Percentiles rank a stretch among this genome's conserved stretches.
Conservation (phyloP, 2,888 invertebrate species). For the Tetranychus piercei region DNA sequence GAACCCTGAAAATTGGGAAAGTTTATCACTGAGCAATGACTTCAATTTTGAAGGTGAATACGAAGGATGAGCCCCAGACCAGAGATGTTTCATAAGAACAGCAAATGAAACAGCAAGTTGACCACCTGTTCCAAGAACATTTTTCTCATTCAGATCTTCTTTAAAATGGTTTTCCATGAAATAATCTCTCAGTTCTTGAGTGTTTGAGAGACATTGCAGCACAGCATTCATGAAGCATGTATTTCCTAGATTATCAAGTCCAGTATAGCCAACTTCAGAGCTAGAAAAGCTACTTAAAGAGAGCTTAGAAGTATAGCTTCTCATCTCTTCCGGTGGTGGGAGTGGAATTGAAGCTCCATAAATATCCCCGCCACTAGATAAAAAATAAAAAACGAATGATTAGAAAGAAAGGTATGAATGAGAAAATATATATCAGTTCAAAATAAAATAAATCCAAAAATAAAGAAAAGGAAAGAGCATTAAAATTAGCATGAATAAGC, state of each 20-base stretch:
- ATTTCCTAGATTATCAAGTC: slow-evolving; percentile 39
- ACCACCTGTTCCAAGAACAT: slow-evolving; percentile 37
- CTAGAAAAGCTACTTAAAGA: slow-evolving; percentile 11
- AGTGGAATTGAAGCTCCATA: slow-evolving; percentile 4
- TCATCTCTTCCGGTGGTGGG: slow-evolving; percentile 30
- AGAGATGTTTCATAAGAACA: slow-evolving; percentile 35
- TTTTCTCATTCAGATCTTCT: slow-evolving; percentile 36
- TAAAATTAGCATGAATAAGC: neutral
- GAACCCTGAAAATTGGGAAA: slow-evolving; percentile 38
- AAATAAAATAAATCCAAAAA: neutral
- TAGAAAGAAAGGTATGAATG: neutral
- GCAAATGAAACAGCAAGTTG: slow-evolving; percentile 37
- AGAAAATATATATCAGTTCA: neutral
- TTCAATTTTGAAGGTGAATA: slow-evolving; percentile 37
- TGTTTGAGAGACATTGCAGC: slow-evolving; percentile 38
- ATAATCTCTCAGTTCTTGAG: slow-evolving; percentile 36
- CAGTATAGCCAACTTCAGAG: slow-evolving; percentile 33
- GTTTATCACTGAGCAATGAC: slow-evolving; percentile 36
- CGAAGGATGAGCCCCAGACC: slow-evolving; percentile 35
- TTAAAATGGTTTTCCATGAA: slow-evolving; percentile 32
- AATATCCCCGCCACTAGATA: neutral
- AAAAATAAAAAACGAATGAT: neutral
- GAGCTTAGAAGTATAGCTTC: slow-evolving; percentile 25
- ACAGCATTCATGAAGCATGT: slow-evolving; percentile 41
- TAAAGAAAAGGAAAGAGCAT: too few relatives aligned